These are phyloP conservation scores for Botia kubotai DNA, from an alignment of 2,797 vertebrate genomes.

Conservation along the genomic window DNA sequence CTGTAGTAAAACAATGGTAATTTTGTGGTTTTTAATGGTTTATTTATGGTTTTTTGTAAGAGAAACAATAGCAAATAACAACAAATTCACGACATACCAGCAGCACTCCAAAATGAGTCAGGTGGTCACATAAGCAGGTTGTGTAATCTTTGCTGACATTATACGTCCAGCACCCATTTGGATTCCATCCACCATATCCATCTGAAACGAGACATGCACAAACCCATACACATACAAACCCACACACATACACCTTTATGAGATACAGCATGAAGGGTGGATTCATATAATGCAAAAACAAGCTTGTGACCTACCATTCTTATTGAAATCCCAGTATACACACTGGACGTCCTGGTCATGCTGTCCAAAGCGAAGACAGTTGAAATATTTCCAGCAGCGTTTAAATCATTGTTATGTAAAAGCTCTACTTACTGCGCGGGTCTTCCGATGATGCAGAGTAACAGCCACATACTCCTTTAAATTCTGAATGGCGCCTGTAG, in stretches of 20 bases:
- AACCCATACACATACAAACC: constrained; percentile 44
- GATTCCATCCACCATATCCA: constrained; percentile 86
- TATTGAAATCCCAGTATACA: constrained; percentile 88
- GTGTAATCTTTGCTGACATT: constrained; percentile 81
- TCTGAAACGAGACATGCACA: constrained; percentile 71
- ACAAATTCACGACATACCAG: constrained; percentile 75
- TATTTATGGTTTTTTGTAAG: no score
- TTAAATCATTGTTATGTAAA: background rate
- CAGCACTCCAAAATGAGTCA: constrained; percentile 93
- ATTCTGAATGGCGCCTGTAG: constrained; percentile 73
- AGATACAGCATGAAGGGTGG: background rate
- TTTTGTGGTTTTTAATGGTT: no score
- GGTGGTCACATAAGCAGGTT: constrained; percentile 88
- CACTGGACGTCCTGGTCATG: constrained; percentile 73
- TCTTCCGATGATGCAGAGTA: constrained; percentile 79
- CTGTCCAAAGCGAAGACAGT: constrained; percentile 70
- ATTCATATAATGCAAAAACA: background rate
- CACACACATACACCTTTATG: constrained; percentile 26
- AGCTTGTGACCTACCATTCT: constrained; percentile 73
- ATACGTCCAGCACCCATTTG: constrained; percentile 80
- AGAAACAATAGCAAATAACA: no score
- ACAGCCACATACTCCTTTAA: constrained; percentile 80
- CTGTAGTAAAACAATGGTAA: no score
- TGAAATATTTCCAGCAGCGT: background rate
- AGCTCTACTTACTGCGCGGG: constrained; percentile 73